Conservation (phyloP, 2,797 vertebrate species). For the Sebastes aleutianus region DNA sequence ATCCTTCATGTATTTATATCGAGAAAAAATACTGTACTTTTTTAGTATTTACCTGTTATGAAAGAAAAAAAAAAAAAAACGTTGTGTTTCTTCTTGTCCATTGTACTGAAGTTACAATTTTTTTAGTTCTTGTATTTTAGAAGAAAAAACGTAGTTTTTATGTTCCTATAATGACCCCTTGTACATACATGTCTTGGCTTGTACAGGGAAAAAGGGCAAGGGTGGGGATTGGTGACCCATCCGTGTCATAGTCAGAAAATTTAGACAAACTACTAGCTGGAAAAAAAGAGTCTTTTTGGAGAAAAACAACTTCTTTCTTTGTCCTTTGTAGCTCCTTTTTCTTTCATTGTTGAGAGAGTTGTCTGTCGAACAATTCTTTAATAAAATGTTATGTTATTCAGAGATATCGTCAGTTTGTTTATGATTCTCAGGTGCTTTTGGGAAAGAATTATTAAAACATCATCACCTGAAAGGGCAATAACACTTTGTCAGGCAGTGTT, state of each 20-base stretch:
- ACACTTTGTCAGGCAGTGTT: background rate
- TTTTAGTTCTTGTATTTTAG: constrained; percentile 98
- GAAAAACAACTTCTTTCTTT: constrained; percentile 84
- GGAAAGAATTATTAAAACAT: background rate
- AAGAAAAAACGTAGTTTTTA: constrained; percentile 90
- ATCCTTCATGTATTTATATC: constrained; percentile 99
- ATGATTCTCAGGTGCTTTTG: background rate
- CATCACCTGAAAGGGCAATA: background rate
- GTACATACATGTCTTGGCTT: constrained; percentile 97
- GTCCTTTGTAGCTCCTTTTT: constrained; percentile 94
- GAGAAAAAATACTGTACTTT: constrained; percentile 92
- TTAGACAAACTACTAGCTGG: constrained; percentile 89
- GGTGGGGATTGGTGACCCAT: constrained; percentile 82
- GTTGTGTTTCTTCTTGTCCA: constrained; percentile 92
- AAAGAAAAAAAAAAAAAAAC: constrained; percentile 78
- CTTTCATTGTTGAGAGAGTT: constrained; percentile 89
- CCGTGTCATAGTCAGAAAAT: constrained; percentile 88
- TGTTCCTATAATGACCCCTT: constrained; percentile 87
- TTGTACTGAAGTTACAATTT: constrained; percentile 89
- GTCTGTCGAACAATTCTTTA: constrained; percentile 96
- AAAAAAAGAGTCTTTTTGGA: constrained; percentile 80
- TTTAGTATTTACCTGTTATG: constrained; percentile 97
- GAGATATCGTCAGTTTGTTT: constrained; percentile 80
- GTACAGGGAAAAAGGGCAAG: constrained; percentile 87
- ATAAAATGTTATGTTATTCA: constrained; percentile 98